phyloP scores from a whole-genome alignment of 2,797 vertebrate genomes.

The Pterois miles region DNA sequence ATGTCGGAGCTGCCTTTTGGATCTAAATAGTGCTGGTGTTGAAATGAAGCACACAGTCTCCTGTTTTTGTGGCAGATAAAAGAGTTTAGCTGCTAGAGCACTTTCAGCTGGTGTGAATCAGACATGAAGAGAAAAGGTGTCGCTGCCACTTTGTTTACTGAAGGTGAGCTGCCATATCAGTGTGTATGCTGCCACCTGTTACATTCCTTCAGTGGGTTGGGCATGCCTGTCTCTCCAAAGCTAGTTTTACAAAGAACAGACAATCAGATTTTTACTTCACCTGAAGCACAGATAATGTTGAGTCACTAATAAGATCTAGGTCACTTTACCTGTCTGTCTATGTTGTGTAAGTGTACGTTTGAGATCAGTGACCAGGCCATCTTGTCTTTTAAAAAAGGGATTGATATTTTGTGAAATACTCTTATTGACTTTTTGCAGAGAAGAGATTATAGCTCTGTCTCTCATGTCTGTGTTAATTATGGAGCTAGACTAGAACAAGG shows the following conservation, averaged over 20 bases:
- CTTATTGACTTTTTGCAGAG: not conserved
- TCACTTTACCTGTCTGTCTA: not conserved
- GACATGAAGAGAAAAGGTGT: conserved; percentile 5
- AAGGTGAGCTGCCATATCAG: conserved; percentile 82
- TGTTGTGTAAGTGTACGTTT: no score
- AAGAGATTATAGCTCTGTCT: not conserved
- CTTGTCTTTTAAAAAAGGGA: not conserved
- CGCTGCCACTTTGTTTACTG: conserved; percentile 57
- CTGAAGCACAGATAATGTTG: not conserved
- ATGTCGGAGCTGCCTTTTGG: conserved; percentile 28
- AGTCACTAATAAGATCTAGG: not conserved
- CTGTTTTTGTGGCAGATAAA: not conserved
- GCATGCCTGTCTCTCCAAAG: conserved; percentile 31
- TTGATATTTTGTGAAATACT: not conserved
- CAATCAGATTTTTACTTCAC: conserved; percentile 7
- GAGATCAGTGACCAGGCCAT: not conserved
- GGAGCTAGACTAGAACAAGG: not conserved
- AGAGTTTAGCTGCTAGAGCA: not conserved
- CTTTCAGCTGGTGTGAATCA: not conserved
- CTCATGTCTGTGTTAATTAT: not conserved
- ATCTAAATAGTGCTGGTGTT: conserved; percentile 3
- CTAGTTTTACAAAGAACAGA: conserved; percentile 16
- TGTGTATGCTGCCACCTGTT: conserved; percentile 84
- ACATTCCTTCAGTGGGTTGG: conserved; percentile 63
- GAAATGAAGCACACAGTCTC: not conserved